phyloP scores from a whole-genome alignment of 2,113 vertebrate genomes.

The Abramis brama region DNA sequence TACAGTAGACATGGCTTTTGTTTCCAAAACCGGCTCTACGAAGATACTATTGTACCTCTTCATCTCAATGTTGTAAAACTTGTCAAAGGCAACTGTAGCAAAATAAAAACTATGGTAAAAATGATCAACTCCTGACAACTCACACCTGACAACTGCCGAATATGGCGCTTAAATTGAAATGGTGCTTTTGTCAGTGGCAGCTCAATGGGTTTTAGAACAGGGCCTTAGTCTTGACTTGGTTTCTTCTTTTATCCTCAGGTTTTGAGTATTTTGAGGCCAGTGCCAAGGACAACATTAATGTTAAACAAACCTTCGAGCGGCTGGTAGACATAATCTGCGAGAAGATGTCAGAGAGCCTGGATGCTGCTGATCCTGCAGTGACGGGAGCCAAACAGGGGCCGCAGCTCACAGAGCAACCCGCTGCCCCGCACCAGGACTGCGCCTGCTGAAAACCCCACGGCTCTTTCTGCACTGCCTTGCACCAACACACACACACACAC shows the following conservation, averaged over 20 bases:
- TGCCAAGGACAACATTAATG: slow-evolving; percentile 97
- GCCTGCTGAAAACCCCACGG: slow-evolving; percentile 80
- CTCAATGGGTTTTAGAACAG: not conserved
- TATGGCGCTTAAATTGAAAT: not conserved
- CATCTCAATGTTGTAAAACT: no score
- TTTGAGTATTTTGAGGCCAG: slow-evolving; percentile 98
- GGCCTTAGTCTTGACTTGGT: not conserved
- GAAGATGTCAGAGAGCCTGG: slow-evolving; percentile 96
- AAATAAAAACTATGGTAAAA: no score
- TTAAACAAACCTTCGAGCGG: slow-evolving; percentile 95
- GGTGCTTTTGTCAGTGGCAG: not conserved
- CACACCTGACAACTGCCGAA: no score
- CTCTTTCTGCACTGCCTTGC: slow-evolving; percentile 52
- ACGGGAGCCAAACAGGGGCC: slow-evolving; percentile 85
- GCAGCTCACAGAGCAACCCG: slow-evolving; percentile 86
- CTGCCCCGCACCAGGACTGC: slow-evolving; percentile 89
- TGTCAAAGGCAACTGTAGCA: no score
- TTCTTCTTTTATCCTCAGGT: slow-evolving; percentile 71
- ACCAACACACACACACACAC: slow-evolving; percentile 43
- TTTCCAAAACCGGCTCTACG: no score
- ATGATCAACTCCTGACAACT: no score
- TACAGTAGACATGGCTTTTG: no score
- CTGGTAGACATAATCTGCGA: slow-evolving; percentile 97
- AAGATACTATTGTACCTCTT: no score
- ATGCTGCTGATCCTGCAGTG: slow-evolving; percentile 83